Evolutionary conservation across 2,113 vertebrate species (phyloP).

Genomic region (Triplophysa rosa): DNA sequence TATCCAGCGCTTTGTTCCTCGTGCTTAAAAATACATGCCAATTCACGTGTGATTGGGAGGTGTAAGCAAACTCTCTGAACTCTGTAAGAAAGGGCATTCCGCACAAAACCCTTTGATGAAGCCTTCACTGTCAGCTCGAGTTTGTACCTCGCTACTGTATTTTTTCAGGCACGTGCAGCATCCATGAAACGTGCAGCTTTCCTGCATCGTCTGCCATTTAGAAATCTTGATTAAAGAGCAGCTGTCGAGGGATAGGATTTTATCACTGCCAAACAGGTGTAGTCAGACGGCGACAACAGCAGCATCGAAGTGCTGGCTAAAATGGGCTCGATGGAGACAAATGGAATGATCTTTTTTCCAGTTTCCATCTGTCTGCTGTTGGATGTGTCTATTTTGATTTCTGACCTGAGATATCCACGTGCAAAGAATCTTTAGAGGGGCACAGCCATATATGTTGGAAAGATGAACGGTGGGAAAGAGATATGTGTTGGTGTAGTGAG

Average conservation of each 20-base stretch:
- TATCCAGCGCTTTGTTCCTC: not conserved
- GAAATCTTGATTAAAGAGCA: slow-evolving; percentile 69
- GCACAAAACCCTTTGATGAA: slow-evolving; percentile 25
- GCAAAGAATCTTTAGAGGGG: not conserved
- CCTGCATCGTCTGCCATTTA: slow-evolving; percentile 45
- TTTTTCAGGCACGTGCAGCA: slow-evolving; percentile 18
- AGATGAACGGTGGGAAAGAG: not conserved
- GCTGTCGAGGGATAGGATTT: slow-evolving; percentile 68
- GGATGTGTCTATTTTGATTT: not conserved
- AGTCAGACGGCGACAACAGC: slow-evolving; percentile 66
- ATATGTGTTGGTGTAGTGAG: not conserved
- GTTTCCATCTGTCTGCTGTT: slow-evolving; percentile 58
- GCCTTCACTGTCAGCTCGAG: not conserved
- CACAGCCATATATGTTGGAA: too few relatives aligned
- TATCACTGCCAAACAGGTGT: slow-evolving; percentile 68
- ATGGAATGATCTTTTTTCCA: slow-evolving; percentile 66
- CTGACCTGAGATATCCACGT: not conserved
- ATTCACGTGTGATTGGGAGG: slow-evolving; percentile 12
- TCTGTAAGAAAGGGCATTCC: slow-evolving; percentile 12
- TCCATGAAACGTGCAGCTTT: slow-evolving; percentile 35
- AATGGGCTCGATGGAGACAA: slow-evolving; percentile 69
- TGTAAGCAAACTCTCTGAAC: slow-evolving; percentile 3
- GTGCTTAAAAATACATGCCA: slow-evolving; percentile 24
- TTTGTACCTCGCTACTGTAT: slow-evolving; percentile 4
- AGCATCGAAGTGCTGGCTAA: slow-evolving; percentile 57